Evolutionary conservation across 1,140 invertebrate species (phyloP).

Genomic region (Teleogryllus occipitalis): DNA sequence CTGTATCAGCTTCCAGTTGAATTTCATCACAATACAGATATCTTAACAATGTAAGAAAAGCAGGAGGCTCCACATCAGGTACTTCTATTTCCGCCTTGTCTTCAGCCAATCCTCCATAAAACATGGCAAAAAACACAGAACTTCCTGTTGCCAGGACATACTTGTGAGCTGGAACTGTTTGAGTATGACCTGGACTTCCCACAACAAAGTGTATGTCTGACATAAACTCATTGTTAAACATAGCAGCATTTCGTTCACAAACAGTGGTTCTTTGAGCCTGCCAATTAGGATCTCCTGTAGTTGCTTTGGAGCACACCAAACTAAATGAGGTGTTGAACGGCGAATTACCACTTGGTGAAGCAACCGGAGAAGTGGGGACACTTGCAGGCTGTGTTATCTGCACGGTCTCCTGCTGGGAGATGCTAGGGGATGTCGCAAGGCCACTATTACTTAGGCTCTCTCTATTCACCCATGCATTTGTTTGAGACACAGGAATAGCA

Average conservation of each 20-base stretch:
- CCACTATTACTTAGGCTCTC: conserved; percentile 53
- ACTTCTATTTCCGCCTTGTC: conserved; percentile 82
- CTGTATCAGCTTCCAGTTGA: conserved; percentile 81
- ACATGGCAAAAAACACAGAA: conserved; percentile 92
- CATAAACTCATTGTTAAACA: conserved; percentile 92
- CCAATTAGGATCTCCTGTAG: conserved; percentile 79
- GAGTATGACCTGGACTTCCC: conserved; percentile 64
- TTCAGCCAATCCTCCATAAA: conserved; percentile 80
- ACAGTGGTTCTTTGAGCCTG: conserved; percentile 76
- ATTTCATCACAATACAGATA: conserved; percentile 97
- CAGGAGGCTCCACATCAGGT: conserved; percentile 84
- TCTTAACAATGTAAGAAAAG: conserved; percentile 80
- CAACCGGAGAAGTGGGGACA: conserved; percentile 51
- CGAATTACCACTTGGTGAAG: conserved; percentile 37
- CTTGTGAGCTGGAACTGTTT: conserved; percentile 83
- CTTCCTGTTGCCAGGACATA: conserved; percentile 86
- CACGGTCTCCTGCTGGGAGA: conserved; percentile 51
- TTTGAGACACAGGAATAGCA: conserved; percentile 61
- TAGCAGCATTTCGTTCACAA: conserved; percentile 82
- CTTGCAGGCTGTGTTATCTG: conserved; percentile 59
- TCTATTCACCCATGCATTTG: conserved; percentile 77
- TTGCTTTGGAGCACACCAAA: conserved; percentile 30
- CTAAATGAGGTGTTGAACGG: conserved; percentile 23
- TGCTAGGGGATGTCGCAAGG: conserved; percentile 46
- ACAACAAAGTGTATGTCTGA: conserved; percentile 83